phyloP scores from a whole-genome alignment of 2,888 invertebrate species.

The Netelia inedita region DNA sequence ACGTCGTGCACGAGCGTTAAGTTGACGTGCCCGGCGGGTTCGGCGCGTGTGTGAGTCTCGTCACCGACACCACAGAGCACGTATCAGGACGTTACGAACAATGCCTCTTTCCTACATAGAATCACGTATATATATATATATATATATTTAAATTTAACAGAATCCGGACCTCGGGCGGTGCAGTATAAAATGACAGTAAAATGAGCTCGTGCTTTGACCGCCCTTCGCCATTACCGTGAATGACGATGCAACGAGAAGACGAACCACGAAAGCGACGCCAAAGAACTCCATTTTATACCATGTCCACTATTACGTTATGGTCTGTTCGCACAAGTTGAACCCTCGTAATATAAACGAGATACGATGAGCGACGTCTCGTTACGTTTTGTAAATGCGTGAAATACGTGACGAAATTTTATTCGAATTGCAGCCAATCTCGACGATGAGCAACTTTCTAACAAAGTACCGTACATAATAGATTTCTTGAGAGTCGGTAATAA shows the following conservation, averaged over 20 bases:
- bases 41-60: constrained; percentile 47
- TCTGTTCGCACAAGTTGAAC: not conserved
- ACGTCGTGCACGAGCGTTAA: constrained; percentile 62
- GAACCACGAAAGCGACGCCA: constrained; percentile 28
- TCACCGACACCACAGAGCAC: constrained; percentile 40
- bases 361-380: constrained; percentile 47
- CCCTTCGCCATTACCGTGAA: constrained; percentile 77
- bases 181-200: constrained; percentile 72
- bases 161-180: constrained; percentile 17
- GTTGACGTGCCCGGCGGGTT: constrained; percentile 61
- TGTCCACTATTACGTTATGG: constrained; percentile 32
- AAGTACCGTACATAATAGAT: no score
- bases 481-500: no score
- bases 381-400: constrained; percentile 42
- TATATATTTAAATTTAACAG: constrained; percentile 1
- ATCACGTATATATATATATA: not conserved
- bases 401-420: constrained; percentile 29
- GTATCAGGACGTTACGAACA: constrained; percentile 49
- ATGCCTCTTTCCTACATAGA: constrained; percentile 39
- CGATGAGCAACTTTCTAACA: not conserved
- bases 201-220: constrained; percentile 69
- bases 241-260: constrained; percentile 76
- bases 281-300: constrained; percentile 77
- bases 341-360: not conserved
- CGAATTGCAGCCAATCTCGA: constrained; percentile 33